These are phyloP conservation scores for Calephelis virginiensis DNA, from an alignment of 1,140 invertebrate species.

Conservation along the genomic window DNA sequence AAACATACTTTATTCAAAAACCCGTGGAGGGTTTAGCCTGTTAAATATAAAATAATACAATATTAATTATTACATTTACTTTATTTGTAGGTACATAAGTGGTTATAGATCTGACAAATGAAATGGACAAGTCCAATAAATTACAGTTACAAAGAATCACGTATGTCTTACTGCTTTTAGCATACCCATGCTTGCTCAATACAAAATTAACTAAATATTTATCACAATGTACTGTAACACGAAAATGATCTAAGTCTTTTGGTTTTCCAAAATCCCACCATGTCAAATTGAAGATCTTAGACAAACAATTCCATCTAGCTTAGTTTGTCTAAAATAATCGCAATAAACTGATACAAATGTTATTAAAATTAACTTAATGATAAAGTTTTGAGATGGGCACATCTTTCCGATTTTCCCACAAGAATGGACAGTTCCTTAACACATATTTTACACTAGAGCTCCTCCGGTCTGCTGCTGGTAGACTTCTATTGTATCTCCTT, in stretches of 20 bases:
- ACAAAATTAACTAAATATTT: conserved; percentile 61
- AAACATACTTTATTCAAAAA: too few species aligned
- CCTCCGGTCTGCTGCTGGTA: conserved; percentile 96
- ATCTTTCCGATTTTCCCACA: conserved; percentile 50
- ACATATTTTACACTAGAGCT: conserved; percentile 61
- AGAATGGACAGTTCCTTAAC: conserved; percentile 67
- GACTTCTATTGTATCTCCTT: conserved; percentile 96
- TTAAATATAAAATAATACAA: conserved; percentile 20
- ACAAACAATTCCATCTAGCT: conserved; percentile 28
- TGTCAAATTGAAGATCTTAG: conserved; percentile 44
- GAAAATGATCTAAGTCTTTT: conserved; percentile 65
- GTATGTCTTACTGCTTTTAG: conserved; percentile 47
- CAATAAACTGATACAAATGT: conserved; percentile 46
- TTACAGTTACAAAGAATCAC: conserved; percentile 52
- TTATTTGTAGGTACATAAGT: conserved; percentile 65
- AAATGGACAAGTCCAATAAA: conserved; percentile 59
- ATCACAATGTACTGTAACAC: conserved; percentile 68
- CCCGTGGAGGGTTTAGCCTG: too few species aligned
- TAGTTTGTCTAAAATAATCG: conserved; percentile 17
- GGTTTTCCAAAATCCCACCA: conserved; percentile 56
- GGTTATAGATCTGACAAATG: conserved; percentile 58
- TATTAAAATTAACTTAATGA: conserved; percentile 74
- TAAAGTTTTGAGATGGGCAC: conserved; percentile 65
- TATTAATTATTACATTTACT: conserved; percentile 52
- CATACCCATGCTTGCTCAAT: conserved; percentile 55